phyloP scores from a whole-genome alignment of 2,888 invertebrate species.

The Papilio protenor region DNA sequence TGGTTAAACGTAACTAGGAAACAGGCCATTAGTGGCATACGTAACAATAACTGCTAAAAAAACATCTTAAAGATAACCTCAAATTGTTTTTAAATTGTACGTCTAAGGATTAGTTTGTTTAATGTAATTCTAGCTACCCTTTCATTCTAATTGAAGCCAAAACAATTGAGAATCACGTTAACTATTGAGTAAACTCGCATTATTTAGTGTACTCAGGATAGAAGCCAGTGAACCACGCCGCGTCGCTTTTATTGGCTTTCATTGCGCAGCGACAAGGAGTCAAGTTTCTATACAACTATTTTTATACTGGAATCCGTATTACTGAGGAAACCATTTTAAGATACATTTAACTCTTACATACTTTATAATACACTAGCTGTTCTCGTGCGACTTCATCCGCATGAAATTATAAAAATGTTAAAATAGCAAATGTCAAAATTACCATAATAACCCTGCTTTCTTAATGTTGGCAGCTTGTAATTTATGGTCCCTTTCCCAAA shows the following conservation, averaged over 20 bases:
- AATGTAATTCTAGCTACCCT: slow-evolving; percentile 17
- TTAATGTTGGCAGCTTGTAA: too few species aligned
- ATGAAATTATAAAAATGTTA: too few species aligned
- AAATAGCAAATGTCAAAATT: too few species aligned
- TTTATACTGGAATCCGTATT: slow-evolving; percentile 36
- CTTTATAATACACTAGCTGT: background rate
- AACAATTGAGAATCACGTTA: slow-evolving; percentile 23
- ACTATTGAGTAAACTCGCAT: slow-evolving; percentile 34
- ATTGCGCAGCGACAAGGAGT: slow-evolving; percentile 30
- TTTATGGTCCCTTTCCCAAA: too few species aligned
- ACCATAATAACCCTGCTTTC: too few species aligned
- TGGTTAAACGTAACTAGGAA: too few species aligned
- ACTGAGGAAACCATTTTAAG: slow-evolving; percentile 39
- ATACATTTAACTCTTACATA: background rate
- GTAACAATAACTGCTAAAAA: too few species aligned
- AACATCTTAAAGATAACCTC: background rate
- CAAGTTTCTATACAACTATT: slow-evolving; percentile 37
- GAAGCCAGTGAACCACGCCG: slow-evolving; percentile 22
- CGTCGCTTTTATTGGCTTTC: slow-evolving; percentile 39
- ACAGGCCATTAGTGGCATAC: too few species aligned
- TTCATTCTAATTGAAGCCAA: slow-evolving; percentile 32
- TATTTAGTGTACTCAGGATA: slow-evolving; percentile 29
- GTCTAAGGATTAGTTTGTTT: background rate
- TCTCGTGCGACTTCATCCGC: too few species aligned
- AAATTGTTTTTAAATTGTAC: background rate